Conservation (phyloP, 1,140 invertebrate genomes). For the Heterodera carotae region DNA sequence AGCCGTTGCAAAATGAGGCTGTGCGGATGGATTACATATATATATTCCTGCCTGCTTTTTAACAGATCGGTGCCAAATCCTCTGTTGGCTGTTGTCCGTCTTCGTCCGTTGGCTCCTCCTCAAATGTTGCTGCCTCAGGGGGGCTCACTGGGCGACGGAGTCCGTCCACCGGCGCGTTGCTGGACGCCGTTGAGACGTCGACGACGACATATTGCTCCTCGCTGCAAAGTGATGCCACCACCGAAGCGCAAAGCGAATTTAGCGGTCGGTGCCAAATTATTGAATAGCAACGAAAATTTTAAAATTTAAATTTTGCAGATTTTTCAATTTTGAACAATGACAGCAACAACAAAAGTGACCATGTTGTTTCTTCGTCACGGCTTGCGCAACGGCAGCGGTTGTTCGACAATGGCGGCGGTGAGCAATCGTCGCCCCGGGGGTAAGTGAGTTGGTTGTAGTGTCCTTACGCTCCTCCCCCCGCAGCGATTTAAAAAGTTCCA, state of each 20-base stretch:
- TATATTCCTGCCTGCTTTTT: not conserved
- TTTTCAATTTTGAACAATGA: constrained; percentile 8
- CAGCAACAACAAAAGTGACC: not conserved
- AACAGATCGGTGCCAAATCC: not conserved
- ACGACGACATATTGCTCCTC: too few relatives aligned
- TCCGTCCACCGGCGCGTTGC: not conserved
- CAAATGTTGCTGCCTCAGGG: not conserved
- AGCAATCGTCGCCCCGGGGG: too few relatives aligned
- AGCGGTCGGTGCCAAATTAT: not conserved
- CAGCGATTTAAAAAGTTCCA: too few relatives aligned
- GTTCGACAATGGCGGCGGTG: not conserved
- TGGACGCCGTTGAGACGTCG: not conserved
- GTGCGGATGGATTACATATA: too few relatives aligned
- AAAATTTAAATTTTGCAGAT: not conserved
- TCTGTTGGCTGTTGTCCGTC: not conserved
- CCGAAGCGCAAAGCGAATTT: constrained; percentile 5
- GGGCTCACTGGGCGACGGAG: not conserved
- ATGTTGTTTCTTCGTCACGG: not conserved
- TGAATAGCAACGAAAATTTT: not conserved
- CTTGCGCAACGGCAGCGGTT: not conserved
- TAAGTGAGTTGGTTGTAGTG: too few relatives aligned
- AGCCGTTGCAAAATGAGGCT: too few relatives aligned
- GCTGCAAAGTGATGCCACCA: not conserved
- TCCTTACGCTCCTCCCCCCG: too few relatives aligned
- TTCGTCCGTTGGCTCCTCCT: not conserved